phyloP scores from a whole-genome alignment of 2,113 vertebrate genomes.

The Electrona antarctica region DNA sequence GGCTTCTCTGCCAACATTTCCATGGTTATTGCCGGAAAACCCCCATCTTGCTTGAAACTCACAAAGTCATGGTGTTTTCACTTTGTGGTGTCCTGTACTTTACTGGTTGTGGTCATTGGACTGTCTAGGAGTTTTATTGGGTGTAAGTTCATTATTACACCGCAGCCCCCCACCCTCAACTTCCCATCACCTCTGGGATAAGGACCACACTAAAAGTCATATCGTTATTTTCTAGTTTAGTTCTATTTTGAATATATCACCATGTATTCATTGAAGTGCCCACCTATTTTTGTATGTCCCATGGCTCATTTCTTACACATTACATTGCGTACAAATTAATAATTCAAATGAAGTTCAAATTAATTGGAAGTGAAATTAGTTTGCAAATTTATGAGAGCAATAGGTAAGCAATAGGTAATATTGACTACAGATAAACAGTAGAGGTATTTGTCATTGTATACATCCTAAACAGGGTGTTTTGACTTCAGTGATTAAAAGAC shows the following conservation, averaged over 20 bases:
- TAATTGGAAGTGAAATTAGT: neutral
- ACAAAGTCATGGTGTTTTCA: conserved; percentile 4
- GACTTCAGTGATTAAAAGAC: neutral
- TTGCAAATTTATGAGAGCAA: neutral
- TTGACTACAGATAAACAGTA: too few relatives aligned
- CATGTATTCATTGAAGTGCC: neutral
- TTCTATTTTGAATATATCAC: neutral
- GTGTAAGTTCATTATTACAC: neutral
- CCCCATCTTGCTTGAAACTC: conserved; percentile 2
- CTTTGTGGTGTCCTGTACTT: neutral
- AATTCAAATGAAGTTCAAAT: too few relatives aligned
- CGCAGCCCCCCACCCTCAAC: neutral
- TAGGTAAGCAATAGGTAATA: too few relatives aligned
- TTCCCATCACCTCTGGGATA: neutral
- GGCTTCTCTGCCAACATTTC: conserved; percentile 3
- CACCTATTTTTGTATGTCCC: neutral
- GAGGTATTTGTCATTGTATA: neutral
- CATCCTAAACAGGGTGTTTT: neutral
- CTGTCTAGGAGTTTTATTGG: neutral
- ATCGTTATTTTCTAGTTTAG: too few relatives aligned
- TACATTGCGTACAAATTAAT: too few relatives aligned
- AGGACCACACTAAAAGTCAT: too few relatives aligned
- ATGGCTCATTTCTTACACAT: neutral
- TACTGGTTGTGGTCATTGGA: conserved; percentile 4
- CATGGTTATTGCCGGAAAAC: conserved; percentile 13